Conservation (phyloP, 92 coral and sea anemone species). For the Montipora capitata region DNA sequence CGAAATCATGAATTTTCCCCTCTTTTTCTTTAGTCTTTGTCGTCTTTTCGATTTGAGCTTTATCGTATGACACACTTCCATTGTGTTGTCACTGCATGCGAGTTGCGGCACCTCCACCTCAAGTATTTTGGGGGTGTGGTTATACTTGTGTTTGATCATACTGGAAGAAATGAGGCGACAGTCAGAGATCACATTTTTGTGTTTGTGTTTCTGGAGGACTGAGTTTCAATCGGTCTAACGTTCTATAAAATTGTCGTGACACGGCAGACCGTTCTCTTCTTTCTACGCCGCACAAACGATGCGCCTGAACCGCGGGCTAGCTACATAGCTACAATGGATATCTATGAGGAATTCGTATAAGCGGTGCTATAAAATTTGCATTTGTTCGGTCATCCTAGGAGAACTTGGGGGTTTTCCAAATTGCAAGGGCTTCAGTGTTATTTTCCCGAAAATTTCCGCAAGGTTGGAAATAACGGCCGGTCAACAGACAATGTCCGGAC, state of each 20-base stretch:
- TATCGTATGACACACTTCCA: slow-evolving; percentile 1
- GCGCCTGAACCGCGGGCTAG: slow-evolving; percentile 15
- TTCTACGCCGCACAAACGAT: neutral
- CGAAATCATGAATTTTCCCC: slow-evolving; percentile 12
- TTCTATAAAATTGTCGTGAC: neutral
- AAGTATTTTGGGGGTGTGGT: slow-evolving; percentile 6
- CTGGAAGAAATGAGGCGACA: no score
- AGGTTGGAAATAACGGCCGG: no score
- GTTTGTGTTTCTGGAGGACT: no score
- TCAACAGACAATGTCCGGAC: no score
- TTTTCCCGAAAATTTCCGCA: neutral
- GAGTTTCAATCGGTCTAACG: no score
- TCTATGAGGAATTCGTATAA: no score
- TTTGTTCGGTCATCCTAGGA: neutral
- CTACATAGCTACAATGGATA: neutral
- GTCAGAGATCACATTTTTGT: no score
- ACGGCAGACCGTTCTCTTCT: neutral
- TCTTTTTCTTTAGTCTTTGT: neutral
- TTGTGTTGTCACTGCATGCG: slow-evolving; percentile 10
- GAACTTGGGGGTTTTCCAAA: neutral
- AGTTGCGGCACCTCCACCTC: slow-evolving; percentile 1
- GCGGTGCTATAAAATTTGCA: neutral
- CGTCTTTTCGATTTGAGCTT: neutral
- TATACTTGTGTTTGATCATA: slow-evolving; percentile 15
- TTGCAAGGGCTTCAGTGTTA: neutral